phyloP scores from a whole-genome alignment of 1,140 invertebrate species.

The Diorhabda carinulata region DNA sequence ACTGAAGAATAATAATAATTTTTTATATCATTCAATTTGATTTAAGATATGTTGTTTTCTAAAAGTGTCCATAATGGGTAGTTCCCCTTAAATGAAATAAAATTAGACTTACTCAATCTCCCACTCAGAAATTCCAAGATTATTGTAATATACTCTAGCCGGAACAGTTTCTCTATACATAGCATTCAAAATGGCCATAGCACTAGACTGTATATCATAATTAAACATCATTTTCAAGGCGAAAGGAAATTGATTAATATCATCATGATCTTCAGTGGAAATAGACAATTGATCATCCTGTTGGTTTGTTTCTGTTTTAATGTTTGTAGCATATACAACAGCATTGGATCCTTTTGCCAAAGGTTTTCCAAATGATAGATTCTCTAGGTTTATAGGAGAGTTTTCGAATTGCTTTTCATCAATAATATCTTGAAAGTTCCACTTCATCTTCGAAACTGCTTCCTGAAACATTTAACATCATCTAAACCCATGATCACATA shows the following conservation, averaged over 20 bases:
- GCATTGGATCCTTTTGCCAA: conserved; percentile 82
- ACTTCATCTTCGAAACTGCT: conserved; percentile 61
- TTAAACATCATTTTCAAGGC: conserved; percentile 93
- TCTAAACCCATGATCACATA: no score
- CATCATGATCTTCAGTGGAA: conserved; percentile 19
- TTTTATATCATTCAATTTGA: neutral
- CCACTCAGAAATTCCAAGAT: conserved; percentile 56
- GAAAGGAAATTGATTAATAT: conserved; percentile 55
- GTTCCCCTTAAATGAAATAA: no score
- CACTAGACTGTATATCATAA: conserved; percentile 81
- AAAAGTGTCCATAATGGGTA: no score
- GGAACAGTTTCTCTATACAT: conserved; percentile 82
- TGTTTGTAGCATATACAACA: conserved; percentile 70
- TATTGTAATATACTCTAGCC: conserved; percentile 54
- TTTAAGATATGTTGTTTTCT: no score
- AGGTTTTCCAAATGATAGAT: conserved; percentile 64
- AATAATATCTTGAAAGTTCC: conserved; percentile 55
- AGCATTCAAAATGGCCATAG: conserved; percentile 67
- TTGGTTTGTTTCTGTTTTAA: conserved; percentile 40
- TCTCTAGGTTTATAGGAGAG: conserved; percentile 52
- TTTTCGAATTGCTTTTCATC: conserved; percentile 45
- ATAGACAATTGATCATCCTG: neutral
- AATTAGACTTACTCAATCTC: conserved; percentile 47
- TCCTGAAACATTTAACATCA: conserved; percentile 47
- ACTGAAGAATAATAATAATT: conserved; percentile 35